Percentiles rank a stretch among this genome's conserved stretches.
These are phyloP conservation scores for Euura saliciscinereae DNA, from an alignment of 1,140 invertebrate genomes.

Conservation along the genomic window DNA sequence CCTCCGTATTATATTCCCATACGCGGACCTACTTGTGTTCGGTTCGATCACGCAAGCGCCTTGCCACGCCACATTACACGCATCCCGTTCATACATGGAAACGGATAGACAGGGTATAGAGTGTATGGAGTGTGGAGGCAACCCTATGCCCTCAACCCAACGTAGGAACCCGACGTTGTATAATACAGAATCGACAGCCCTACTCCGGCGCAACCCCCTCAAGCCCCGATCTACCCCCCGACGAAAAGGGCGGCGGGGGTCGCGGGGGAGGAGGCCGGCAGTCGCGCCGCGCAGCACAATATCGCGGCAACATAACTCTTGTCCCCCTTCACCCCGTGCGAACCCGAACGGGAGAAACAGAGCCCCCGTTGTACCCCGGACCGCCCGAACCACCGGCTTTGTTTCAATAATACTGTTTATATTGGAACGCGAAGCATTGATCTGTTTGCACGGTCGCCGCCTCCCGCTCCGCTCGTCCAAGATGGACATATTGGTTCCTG, in stretches of 20 bases:
- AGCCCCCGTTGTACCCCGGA: not conserved
- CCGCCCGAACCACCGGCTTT: slow-evolving; percentile 8
- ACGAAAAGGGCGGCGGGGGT: slow-evolving; percentile 24
- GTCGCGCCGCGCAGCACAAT: slow-evolving; percentile 12
- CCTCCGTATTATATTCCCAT: not conserved
- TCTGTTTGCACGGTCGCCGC: slow-evolving; percentile 55
- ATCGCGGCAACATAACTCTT: slow-evolving; percentile 41
- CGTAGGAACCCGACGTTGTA: not conserved
- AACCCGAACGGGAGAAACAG: slow-evolving; percentile 33
- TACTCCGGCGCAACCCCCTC: not conserved
- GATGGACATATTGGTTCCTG: slow-evolving; percentile 40
- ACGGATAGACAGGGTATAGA: not conserved
- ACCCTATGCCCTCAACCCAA: slow-evolving; percentile 1
- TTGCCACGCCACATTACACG: too few species aligned
- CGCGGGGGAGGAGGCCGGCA: slow-evolving; percentile 6
- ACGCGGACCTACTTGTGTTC: not conserved
- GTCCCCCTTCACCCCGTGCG: slow-evolving; percentile 35
- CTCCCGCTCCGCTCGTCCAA: slow-evolving; percentile 32
- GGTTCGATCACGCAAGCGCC: not conserved
- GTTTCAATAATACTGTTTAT: slow-evolving; percentile 58
- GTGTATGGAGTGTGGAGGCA: not conserved
- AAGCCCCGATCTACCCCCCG: not conserved
- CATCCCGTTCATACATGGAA: not conserved
- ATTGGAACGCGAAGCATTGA: slow-evolving; percentile 61
- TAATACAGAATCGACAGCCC: slow-evolving; percentile 7